These are phyloP conservation scores for Herpailurus yagouaroundi DNA, from an alignment of 2,113 vertebrate species.

Conservation along the genomic window DNA sequence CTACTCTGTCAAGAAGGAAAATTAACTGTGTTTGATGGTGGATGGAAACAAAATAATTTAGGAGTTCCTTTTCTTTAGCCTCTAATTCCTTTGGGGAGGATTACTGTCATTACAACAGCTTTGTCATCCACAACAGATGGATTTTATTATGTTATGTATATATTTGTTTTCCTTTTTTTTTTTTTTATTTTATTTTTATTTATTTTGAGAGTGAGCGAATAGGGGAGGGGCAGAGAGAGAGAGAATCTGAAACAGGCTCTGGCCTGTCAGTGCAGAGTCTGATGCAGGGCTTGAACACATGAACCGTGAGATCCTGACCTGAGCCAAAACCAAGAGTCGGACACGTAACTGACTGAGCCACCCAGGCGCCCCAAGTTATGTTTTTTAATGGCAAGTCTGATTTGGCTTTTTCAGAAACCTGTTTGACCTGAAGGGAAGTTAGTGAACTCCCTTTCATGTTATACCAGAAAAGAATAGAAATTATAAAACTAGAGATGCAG, in stretches of 20 bases:
- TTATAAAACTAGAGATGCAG: not conserved
- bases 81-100: not conserved
- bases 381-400: not conserved
- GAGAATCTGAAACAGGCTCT: no score
- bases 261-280: no score
- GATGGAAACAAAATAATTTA: not conserved
- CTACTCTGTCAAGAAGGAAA: not conserved
- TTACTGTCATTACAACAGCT: not conserved
- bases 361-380: not conserved
- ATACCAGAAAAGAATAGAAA: conserved; percentile 13
- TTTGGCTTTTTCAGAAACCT: not conserved
- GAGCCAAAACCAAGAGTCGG: no score
- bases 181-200: not conserved
- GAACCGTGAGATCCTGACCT: no score
- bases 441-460: not conserved
- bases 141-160: not conserved
- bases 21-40: conserved; percentile 4
- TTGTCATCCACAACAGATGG: not conserved
- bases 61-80: not conserved
- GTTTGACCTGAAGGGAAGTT: not conserved
- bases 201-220: no score
- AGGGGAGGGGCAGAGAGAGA: no score
- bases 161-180: not conserved
- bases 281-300: no score
- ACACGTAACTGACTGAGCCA: no score